Evolutionary conservation across 2,888 invertebrate genomes (phyloP), one percentile per base, ranked within the genome.

Genomic region (Callimorpha dominula): DNA sequence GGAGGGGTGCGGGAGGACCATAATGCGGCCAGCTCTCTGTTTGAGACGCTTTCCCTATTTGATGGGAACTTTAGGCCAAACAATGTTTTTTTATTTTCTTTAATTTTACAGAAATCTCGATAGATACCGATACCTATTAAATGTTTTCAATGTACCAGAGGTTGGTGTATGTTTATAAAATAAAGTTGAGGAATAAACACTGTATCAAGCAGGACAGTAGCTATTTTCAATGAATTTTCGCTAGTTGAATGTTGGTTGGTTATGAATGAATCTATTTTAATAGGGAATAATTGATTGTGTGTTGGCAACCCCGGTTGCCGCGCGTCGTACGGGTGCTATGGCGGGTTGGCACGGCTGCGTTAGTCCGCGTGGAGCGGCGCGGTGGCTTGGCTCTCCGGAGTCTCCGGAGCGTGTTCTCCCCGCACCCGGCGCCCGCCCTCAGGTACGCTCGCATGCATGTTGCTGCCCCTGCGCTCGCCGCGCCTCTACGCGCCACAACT

Each of bases 341-440:
- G 72, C 64, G 50, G 74, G 66, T 69, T 81, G 80, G 82, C 79
- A 81, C 84, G 83, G 79, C 79, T 85, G 88, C 93, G 92, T 90
- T 89, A 94, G 94, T 93, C 93, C 93, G 94, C 94, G 93, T 87
- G 91, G 86, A 90, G 91, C 93, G 93, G 92, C 92, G 91, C 91
- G 91, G 90, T 90, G 89, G 90, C 89, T 88, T 85, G 90, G 79
- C 85, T 80, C 82, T 79, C 78, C 82, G 82, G 79, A 84, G 83
- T 83, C 81, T 81, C 80, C 78, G 79, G 78, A 81, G 82, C 81
- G 85, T 82, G 83, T 81, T 78, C 83, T 87, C 87, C 87, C 87
- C 89, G 87, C 86, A 81, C 88, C 90, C 91, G 89, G 90, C 91
- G 89, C 92, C 91, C 91, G 90, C 89, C 89, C 86, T 87, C 89